Base-by-base conservation (phyloP, 1,140 invertebrate genomes). In the Drosophila nikananu region DNA sequence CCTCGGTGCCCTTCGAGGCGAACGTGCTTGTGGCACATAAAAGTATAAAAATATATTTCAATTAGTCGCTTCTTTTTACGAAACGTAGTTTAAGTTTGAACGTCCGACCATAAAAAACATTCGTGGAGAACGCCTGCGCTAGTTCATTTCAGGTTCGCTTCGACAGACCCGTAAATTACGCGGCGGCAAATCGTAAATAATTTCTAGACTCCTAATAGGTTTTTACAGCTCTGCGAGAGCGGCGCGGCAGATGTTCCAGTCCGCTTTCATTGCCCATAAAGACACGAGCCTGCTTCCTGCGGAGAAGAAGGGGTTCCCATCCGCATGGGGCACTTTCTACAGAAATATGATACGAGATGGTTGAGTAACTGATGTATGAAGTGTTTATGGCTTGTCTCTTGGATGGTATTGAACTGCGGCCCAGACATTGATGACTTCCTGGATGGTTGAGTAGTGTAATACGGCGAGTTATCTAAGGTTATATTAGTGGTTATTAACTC, bases 11-110 rank as follows among this genome's bases (percentile, higher is more conserved):
- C 49, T 57, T 37, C 5, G 42, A 23, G 52, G 48, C 54, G 37
- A 51, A 73, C 71, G 83, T 86, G 83, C 70, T 68, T 73, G 61
- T 59, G 55, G 77, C 67, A 67, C 77, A 80, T 86, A 82, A 67
- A 77, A 76, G 70, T 55, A 71, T 71, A 79, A 65, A 72, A 83
- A 83, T 81, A 90, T 90, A 87, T 89, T 89, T 89, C 84, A 89
- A 89, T 89, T 89, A 89, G 84, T 61, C 67, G 67, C 54, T 61
- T 75, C 77, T 75, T 77, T 78, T 87, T 86, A 61, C 46, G 78
- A 44, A 58, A 32, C 49, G 58, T 65, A 75, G 72, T 81, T 82
- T 54, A 57, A 67, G 61, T 77, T 81, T 67, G 52, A 78, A 66
- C 52, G 76, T 42, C 65, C 35, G 62, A 58, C 81, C 74, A 75